Evolutionary conservation across 1,140 invertebrate genomes (phyloP).

Genomic region (Atopsyche davidsoni): DNA sequence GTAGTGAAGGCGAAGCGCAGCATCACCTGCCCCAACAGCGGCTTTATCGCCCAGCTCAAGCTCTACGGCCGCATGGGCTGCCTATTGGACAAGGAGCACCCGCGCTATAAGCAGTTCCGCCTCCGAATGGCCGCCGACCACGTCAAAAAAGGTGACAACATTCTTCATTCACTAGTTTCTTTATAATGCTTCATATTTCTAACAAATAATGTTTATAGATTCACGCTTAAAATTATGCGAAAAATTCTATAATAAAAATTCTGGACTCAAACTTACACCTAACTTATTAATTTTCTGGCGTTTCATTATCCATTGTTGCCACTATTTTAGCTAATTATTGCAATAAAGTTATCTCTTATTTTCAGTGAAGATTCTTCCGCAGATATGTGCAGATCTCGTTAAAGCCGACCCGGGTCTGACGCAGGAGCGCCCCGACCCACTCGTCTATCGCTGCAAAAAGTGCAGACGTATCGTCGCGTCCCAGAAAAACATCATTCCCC

Average conservation of each 20-base stretch:
- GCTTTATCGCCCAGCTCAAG: constrained; percentile 70
- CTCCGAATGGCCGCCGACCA: constrained; percentile 73
- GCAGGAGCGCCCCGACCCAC: constrained; percentile 69
- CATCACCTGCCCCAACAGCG: constrained; percentile 64
- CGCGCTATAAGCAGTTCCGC: constrained; percentile 71
- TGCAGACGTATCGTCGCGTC: constrained; percentile 73
- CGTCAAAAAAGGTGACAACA: constrained; percentile 66
- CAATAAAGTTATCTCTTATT: constrained; percentile 27
- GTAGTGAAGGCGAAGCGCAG: constrained; percentile 58
- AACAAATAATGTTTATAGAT: too few relatives aligned
- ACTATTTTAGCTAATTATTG: too few relatives aligned
- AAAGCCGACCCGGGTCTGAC: constrained; percentile 73
- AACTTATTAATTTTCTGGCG: too few relatives aligned
- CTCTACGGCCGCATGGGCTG: constrained; percentile 73
- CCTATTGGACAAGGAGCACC: constrained; percentile 60
- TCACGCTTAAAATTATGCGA: too few relatives aligned
- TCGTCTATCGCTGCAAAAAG: constrained; percentile 73
- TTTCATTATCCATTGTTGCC: too few relatives aligned
- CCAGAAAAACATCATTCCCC: constrained; percentile 69
- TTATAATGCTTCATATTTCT: too few relatives aligned
- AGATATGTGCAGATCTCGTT: constrained; percentile 66
- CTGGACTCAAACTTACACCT: too few relatives aligned
- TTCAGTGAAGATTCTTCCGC: constrained; percentile 72
- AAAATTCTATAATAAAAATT: too few relatives aligned
- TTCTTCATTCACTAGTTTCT: too few relatives aligned